phyloP scores from a whole-genome alignment of 2,888 invertebrate genomes.

The Ditula angustiorana region DNA sequence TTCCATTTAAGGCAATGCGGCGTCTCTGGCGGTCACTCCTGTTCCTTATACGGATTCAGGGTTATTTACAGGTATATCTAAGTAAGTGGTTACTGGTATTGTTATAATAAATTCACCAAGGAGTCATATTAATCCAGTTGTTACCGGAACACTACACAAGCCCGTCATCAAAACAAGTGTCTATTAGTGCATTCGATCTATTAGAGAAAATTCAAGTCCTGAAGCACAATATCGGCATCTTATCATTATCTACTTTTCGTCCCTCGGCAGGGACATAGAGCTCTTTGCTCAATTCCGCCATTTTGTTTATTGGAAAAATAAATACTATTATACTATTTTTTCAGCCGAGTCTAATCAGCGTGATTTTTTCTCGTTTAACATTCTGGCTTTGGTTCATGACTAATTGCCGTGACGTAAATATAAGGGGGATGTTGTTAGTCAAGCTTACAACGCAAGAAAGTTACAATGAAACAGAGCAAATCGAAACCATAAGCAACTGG shows the following conservation, averaged over 20 bases:
- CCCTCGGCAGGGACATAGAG: background rate
- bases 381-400: conserved; percentile 5
- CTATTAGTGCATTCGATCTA: too few relatives aligned
- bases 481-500: conserved; percentile 38
- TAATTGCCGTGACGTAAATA: conserved; percentile 23
- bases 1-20: conserved; percentile 67
- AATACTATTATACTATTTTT: background rate
- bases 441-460: conserved; percentile 20
- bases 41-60: conserved; percentile 59
- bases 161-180: too few relatives aligned
- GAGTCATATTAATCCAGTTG: background rate
- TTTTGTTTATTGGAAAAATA: too few relatives aligned
- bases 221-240: background rate
- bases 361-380: conserved; percentile 20
- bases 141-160: background rate
- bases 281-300: background rate
- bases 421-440: conserved; percentile 13
- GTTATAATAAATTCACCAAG: conserved; percentile 1
- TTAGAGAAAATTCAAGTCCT: too few relatives aligned
- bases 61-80: conserved; percentile 51
- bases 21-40: conserved; percentile 54
- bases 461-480: conserved; percentile 24
- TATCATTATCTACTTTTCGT: background rate
- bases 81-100: conserved; percentile 31
- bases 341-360: conserved; percentile 1